Percentiles rank a stretch among this genome's conserved stretches.
Conservation (phyloP, 2,113 vertebrate genomes). For the Otocyon megalotis region DNA sequence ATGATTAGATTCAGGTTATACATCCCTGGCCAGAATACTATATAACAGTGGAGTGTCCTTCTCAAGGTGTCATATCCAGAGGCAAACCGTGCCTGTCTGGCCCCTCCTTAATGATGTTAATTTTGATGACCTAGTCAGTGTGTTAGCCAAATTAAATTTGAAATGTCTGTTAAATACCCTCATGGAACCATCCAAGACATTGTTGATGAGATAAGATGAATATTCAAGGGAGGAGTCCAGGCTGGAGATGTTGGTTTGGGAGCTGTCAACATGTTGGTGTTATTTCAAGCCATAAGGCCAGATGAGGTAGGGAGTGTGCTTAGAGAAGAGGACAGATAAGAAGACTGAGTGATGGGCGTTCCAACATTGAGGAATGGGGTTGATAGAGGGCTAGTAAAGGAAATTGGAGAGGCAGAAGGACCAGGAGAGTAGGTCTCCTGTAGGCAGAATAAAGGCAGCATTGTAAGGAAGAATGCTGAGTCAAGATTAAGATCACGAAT, state of each 20-base stretch:
- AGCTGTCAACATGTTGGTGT: background rate
- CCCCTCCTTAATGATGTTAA: background rate
- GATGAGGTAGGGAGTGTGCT: background rate
- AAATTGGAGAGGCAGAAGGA: background rate
- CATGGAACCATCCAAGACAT: background rate
- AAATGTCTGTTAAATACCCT: background rate
- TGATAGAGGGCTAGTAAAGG: background rate
- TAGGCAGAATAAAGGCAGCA: background rate
- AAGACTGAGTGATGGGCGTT: background rate
- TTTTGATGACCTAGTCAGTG: background rate
- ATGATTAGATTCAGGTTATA: background rate
- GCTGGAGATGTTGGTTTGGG: background rate
- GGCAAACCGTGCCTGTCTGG: background rate
- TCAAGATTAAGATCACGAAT: background rate
- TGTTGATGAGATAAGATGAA: background rate
- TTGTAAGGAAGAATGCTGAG: background rate
- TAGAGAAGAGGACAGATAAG: background rate
- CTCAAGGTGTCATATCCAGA: background rate
- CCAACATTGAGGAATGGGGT: background rate
- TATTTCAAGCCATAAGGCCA: background rate
- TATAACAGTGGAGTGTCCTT: background rate
- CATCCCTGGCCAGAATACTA: background rate
- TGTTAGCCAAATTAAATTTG: background rate
- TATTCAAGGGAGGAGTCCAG: background rate
- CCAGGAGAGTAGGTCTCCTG: background rate